phyloP scores from a whole-genome alignment of 2,113 vertebrate species.

The Phalacrocorax carbo region DNA sequence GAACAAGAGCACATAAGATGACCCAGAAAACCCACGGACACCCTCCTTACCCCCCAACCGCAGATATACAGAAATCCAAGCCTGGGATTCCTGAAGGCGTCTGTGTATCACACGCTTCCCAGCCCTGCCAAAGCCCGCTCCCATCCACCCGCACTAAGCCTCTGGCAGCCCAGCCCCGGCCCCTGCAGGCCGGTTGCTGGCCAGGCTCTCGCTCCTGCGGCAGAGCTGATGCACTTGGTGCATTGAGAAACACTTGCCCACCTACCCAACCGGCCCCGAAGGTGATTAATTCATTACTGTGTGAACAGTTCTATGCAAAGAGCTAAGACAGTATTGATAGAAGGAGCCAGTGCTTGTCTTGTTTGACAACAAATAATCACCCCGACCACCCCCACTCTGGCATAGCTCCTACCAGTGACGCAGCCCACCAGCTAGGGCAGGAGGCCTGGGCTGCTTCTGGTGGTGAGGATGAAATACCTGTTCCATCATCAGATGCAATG shows the following conservation, averaged over 20 bases:
- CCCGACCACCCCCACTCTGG: background rate
- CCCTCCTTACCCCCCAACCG: background rate
- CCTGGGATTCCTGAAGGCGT: background rate
- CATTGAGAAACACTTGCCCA: background rate
- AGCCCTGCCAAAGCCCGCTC: background rate
- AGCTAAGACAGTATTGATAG: rapidly evolving
- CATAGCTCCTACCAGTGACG: background rate
- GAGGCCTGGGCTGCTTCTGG: background rate
- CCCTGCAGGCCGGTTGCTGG: background rate
- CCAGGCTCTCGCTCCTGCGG: background rate
- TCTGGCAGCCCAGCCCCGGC: background rate
- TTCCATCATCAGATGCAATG: slow-evolving; percentile 89
- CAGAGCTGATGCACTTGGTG: background rate
- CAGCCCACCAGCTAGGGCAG: background rate
- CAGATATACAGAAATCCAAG: background rate
- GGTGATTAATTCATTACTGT: background rate
- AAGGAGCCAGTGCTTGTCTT: background rate
- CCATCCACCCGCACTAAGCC: rapidly evolving
- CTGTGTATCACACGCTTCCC: rapidly evolving
- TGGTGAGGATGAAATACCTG: slow-evolving; percentile 65
- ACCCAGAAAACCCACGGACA: background rate
- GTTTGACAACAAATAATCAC: background rate
- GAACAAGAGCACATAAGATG: background rate
- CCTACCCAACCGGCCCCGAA: background rate
- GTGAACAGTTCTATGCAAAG: background rate